Conservation (phyloP, 2,888 invertebrate species). For the Drosophila austrosaltans region DNA sequence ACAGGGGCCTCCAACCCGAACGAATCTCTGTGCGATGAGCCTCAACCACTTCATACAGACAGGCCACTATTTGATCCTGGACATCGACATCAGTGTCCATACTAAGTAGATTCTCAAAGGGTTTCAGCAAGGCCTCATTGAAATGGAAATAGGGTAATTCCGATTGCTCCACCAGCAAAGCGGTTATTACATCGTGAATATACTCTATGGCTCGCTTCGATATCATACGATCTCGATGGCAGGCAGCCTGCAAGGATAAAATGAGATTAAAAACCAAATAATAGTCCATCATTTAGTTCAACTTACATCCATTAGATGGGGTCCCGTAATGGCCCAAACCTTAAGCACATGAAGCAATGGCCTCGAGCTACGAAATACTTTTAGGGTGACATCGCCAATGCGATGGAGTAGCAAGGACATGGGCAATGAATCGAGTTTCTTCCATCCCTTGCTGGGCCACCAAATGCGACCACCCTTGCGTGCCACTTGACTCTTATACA, state of each 20-base stretch:
- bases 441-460: constrained; percentile 84
- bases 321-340: constrained; percentile 95
- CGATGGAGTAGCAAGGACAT: constrained; percentile 89
- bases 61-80: constrained; percentile 93
- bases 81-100: constrained; percentile 96
- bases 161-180: constrained; percentile 92
- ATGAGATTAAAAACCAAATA: constrained; percentile 44
- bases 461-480: constrained; percentile 84
- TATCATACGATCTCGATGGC: constrained; percentile 93
- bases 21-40: constrained; percentile 96
- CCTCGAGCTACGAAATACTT: constrained; percentile 92
- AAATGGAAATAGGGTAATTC: constrained; percentile 97
- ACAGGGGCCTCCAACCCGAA: constrained; percentile 98
- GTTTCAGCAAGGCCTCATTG: constrained; percentile 96
- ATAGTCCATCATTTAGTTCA: background rate
- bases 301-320: constrained; percentile 95
- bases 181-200: constrained; percentile 95
- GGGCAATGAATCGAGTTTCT: constrained; percentile 84
- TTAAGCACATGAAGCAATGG: constrained; percentile 96
- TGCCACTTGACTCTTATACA: constrained; percentile 83
- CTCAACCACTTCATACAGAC: constrained; percentile 97
- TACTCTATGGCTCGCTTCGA: constrained; percentile 96
- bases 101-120: constrained; percentile 96
- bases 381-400: constrained; percentile 94
- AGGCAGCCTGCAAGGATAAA: constrained; percentile 88